Evolutionary conservation across 2,113 vertebrate species (phyloP).

Genomic region (Cyanoliseus patagonus): DNA sequence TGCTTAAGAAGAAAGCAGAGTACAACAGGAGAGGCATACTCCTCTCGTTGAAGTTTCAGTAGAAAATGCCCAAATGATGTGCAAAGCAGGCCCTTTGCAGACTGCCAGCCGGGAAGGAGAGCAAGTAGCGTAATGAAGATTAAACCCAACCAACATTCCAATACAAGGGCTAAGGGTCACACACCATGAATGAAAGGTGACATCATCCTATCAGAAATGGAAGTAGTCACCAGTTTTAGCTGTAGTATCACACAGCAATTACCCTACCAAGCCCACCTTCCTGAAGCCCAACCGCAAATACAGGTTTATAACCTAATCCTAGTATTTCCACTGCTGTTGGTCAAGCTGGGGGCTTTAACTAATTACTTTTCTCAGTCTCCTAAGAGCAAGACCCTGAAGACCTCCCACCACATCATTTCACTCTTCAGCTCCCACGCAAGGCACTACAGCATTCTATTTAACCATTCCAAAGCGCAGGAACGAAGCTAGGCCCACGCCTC

Average conservation of each 20-base stretch:
- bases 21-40: not conserved
- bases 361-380: not conserved
- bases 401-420: rapidly evolving
- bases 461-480: not conserved
- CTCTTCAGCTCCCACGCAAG: rapidly evolving
- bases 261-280: not conserved
- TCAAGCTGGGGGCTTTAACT: not conserved
- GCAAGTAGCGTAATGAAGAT: not conserved
- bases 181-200: rapidly evolving
- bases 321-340: rapidly evolving
- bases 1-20: rapidly evolving
- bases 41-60: not conserved
- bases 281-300: not conserved
- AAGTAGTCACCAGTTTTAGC: not conserved
- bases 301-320: rapidly evolving
- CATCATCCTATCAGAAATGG: too few relatives aligned
- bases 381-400: rapidly evolving
- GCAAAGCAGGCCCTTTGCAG: not conserved
- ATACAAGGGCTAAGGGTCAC: not conserved
- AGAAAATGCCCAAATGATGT: not conserved
- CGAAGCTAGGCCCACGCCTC: rapidly evolving
- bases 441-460: too few relatives aligned
- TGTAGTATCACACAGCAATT: rapidly evolving
- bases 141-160: not conserved
- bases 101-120: not conserved